These are phyloP conservation scores for Tachina lurida DNA, from an alignment of 2,888 invertebrate genomes.

Conservation along the genomic window DNA sequence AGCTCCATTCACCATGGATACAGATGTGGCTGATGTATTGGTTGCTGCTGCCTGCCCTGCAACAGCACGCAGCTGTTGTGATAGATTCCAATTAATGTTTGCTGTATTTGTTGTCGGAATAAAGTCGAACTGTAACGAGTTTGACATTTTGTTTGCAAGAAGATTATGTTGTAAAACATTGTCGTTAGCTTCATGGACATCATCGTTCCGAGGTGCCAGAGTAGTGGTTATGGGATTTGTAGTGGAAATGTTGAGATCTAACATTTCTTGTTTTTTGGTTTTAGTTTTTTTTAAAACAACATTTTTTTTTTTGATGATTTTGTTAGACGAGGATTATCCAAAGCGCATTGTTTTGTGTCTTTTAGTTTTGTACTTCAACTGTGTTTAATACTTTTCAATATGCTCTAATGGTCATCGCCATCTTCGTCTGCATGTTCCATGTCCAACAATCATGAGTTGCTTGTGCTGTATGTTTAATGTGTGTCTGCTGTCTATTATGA, in stretches of 20 bases:
- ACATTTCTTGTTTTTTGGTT: slow-evolving; percentile 58
- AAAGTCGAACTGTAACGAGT: slow-evolving; percentile 31
- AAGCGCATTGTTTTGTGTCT: not conserved
- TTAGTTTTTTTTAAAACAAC: not conserved
- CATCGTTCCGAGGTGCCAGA: slow-evolving; percentile 48
- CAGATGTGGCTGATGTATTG: slow-evolving; percentile 41
- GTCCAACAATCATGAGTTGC: not conserved
- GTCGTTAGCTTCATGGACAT: slow-evolving; percentile 25
- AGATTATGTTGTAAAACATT: slow-evolving; percentile 30
- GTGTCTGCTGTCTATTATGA: slow-evolving; percentile 14
- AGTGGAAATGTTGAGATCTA: slow-evolving; percentile 66
- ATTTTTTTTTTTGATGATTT: not conserved
- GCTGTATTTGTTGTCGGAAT: slow-evolving; percentile 9
- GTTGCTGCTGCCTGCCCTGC: slow-evolving; percentile 1
- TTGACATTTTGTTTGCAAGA: slow-evolving; percentile 35
- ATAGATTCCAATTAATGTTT: slow-evolving; percentile 36
- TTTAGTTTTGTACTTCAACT: not conserved
- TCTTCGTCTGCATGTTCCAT: not conserved
- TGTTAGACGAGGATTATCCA: slow-evolving; percentile 4
- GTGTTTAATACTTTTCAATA: slow-evolving; percentile 20
- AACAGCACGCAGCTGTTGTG: slow-evolving; percentile 23
- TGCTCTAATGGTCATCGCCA: slow-evolving; percentile 2
- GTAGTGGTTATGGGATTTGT: slow-evolving; percentile 55
- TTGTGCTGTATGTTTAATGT: slow-evolving; percentile 30
- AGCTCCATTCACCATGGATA: slow-evolving; percentile 52